Conservation (phyloP, 2,888 invertebrate genomes). For the Sturmia bella region DNA sequence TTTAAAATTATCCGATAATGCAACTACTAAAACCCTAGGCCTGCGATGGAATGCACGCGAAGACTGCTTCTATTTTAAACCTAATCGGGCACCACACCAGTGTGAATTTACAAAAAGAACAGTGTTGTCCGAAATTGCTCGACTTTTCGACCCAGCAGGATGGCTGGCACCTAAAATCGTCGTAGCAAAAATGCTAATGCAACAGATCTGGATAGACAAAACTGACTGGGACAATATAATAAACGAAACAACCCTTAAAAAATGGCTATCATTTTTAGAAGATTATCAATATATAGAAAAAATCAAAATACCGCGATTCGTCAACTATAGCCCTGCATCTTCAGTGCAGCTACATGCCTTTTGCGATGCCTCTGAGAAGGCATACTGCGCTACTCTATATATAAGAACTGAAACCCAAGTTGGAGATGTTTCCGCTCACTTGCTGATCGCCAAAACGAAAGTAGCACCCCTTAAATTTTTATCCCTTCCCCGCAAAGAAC, state of each 20-base stretch:
- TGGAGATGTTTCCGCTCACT: not conserved
- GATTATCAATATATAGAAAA: constrained; percentile 1
- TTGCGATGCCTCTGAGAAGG: constrained; percentile 5
- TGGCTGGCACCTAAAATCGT: not conserved
- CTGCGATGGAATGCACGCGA: not conserved
- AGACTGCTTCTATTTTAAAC: not conserved
- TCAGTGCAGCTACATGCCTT: not conserved
- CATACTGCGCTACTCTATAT: not conserved
- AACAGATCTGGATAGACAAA: constrained; percentile 24
- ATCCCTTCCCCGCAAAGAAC: constrained; percentile 11
- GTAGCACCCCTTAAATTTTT: constrained; percentile 4
- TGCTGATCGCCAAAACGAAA: not conserved
- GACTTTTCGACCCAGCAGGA: not conserved
- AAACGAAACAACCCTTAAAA: not conserved
- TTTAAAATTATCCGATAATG: not conserved
- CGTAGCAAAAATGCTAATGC: constrained; percentile 14
- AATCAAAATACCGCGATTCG: constrained; percentile 7
- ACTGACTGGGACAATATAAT: constrained; percentile 5
- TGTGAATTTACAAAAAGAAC: not conserved
- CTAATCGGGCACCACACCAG: not conserved
- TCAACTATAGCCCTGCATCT: constrained; percentile 1
- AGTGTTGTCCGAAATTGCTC: not conserved
- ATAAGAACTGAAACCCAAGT: not conserved
- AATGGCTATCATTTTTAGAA: constrained; percentile 3
- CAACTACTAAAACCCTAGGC: not conserved